These are phyloP conservation scores for Oligia latruncula DNA, from an alignment of 2,888 invertebrate genomes.

Conservation along the genomic window DNA sequence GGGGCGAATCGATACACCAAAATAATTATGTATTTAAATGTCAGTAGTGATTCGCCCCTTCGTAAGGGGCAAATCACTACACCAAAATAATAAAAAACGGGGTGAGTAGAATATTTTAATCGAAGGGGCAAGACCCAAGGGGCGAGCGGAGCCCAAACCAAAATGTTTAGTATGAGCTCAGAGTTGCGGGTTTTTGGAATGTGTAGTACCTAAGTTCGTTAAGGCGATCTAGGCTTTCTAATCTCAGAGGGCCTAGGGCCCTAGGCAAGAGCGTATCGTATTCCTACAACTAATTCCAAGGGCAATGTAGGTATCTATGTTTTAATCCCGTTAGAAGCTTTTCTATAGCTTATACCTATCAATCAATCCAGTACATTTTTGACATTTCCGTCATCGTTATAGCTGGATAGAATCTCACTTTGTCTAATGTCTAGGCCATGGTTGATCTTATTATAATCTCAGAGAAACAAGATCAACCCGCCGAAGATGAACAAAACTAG, in stretches of 20 bases:
- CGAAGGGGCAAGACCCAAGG: too few relatives aligned
- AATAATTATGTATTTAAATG: too few relatives aligned
- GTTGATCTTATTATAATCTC: neutral
- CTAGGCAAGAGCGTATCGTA: neutral
- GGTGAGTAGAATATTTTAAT: too few relatives aligned
- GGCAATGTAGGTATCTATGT: too few relatives aligned
- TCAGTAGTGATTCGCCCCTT: too few relatives aligned
- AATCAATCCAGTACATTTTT: neutral
- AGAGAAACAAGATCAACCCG: neutral
- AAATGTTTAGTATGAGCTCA: neutral
- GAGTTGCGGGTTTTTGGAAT: neutral
- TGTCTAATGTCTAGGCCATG: neutral
- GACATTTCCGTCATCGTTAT: neutral
- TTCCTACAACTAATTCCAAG: too few relatives aligned
- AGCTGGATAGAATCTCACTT: neutral
- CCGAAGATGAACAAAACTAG: neutral
- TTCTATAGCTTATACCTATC: neutral
- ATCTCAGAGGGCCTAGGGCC: neutral
- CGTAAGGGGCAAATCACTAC: too few relatives aligned
- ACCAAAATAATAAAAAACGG: too few relatives aligned
- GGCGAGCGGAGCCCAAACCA: too few relatives aligned
- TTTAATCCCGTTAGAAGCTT: too few relatives aligned
- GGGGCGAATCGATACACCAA: too few relatives aligned
- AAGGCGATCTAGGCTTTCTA: neutral
- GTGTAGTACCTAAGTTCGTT: too few relatives aligned